Percentiles rank a stretch among this genome's conserved stretches.
Conservation (phyloP, 2,113 vertebrate species). For the Indicator maculatus region DNA sequence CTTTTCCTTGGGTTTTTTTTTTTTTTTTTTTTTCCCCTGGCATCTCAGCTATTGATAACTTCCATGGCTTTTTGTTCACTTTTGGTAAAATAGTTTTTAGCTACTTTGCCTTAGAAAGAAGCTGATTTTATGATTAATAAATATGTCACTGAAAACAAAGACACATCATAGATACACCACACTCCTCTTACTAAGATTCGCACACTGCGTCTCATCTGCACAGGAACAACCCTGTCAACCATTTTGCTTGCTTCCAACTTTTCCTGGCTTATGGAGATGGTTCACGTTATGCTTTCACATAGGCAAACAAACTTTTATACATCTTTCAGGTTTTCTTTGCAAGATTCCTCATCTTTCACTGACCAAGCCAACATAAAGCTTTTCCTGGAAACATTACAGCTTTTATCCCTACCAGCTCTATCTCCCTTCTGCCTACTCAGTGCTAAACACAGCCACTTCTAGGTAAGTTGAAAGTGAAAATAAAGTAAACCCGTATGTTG, state of each 20-base stretch:
- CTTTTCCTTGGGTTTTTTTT: neutral
- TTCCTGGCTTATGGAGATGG: neutral
- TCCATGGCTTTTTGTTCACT: neutral
- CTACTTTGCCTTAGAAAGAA: neutral
- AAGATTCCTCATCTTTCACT: neutral
- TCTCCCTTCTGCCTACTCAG: slow-evolving; percentile 24
- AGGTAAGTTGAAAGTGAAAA: slow-evolving; percentile 50
- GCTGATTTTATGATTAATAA: neutral
- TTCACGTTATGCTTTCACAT: neutral
- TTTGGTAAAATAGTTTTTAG: neutral
- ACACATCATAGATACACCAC: neutral
- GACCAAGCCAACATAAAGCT: neutral
- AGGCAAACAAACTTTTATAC: neutral
- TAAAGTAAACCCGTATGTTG: slow-evolving; percentile 54
- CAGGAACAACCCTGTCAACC: neutral
- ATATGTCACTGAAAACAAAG: neutral
- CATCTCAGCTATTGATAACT: neutral
- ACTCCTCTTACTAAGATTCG: neutral
- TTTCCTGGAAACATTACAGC: neutral
- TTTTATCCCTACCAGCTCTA: neutral
- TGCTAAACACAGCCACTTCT: slow-evolving; percentile 44
- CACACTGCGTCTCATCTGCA: neutral
- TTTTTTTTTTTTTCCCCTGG: no score
- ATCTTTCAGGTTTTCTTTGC: neutral
- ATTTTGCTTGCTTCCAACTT: neutral